Evolutionary conservation across 2,113 vertebrate genomes (phyloP), one percentile per base, ranked within the genome.

Genomic region (Nematolebias whitei): DNA sequence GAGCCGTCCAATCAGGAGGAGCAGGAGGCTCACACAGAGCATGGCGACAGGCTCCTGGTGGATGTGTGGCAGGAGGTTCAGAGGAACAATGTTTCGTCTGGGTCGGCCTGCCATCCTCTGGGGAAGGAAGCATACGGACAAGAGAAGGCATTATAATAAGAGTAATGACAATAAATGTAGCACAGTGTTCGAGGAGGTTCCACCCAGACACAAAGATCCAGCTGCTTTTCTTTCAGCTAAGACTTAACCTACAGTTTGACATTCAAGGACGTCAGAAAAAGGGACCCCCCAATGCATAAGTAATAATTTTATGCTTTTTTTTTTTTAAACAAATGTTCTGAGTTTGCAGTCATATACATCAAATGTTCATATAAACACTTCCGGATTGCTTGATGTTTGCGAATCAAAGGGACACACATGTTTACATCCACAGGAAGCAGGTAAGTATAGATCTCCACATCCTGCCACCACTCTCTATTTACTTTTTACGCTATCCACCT

Each of bases 101-200:
- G 68, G 82, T 80, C 90, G 64, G 56, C 71, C 90, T 66, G 81
- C 79, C 60, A 84, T 70, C 20, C 86, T 82, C 96, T 97, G 85
- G 2, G 71, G 43, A 2, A 71, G 14, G 70, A 53, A 78, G 16
- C 3, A 43, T 0, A 70, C 22, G 57, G 4, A 71, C 15, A 57
- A 32, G 10, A 69, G 14, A n/a, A 56, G 4, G 6, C 12, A 23
- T 52, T 20, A 39, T 6, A 55, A 38, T 3, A 55, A 2, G 24
- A 18, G 16, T 13, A 15, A 59, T 29, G 10, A 40, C n/a, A 43
- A 24, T 51, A 10, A 43, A 16, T 5, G 22, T 23, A 19, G n/a
- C 38, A 55, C 18, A 67, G 2, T 18, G 39, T 35, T 24, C 6
- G 29, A 39, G 0, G 40, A 24, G 24, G 20, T 20, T 65, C n/a